Conservation (phyloP, 2,797 vertebrate genomes). For the Cyprinodon diabolis region DNA sequence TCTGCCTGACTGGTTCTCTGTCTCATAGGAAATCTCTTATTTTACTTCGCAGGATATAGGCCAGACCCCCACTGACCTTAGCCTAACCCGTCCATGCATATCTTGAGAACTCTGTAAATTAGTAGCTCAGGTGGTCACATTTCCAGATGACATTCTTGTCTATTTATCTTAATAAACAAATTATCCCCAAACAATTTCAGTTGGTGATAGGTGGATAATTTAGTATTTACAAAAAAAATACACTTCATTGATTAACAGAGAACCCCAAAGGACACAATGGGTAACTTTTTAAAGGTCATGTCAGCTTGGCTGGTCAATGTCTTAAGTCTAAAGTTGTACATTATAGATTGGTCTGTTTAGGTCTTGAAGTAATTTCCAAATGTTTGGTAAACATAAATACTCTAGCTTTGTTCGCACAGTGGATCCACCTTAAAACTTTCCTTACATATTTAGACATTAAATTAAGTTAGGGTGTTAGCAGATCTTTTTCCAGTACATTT, state of each 20-base stretch:
- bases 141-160: neutral
- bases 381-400: neutral
- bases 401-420: neutral
- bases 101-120: conserved; percentile 19
- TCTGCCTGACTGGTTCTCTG: conserved; percentile 47
- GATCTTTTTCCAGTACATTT: neutral
- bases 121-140: conserved; percentile 5
- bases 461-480: neutral
- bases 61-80: conserved; percentile 42
- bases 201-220: neutral
- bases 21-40: conserved; percentile 64
- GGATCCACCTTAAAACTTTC: neutral
- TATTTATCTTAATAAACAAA: neutral
- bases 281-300: neutral
- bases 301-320: neutral
- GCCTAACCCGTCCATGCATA: conserved; percentile 28
- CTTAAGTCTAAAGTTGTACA: neutral
- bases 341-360: neutral
- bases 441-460: neutral
- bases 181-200: neutral
- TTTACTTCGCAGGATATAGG: conserved; percentile 55
- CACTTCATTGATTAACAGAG: too few relatives aligned
- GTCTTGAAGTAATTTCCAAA: neutral
- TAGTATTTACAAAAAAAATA: too few relatives aligned
- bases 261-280: neutral